Evolutionary conservation across 2,888 invertebrate species (phyloP).

Genomic region (Chaitophorus viminalis): DNA sequence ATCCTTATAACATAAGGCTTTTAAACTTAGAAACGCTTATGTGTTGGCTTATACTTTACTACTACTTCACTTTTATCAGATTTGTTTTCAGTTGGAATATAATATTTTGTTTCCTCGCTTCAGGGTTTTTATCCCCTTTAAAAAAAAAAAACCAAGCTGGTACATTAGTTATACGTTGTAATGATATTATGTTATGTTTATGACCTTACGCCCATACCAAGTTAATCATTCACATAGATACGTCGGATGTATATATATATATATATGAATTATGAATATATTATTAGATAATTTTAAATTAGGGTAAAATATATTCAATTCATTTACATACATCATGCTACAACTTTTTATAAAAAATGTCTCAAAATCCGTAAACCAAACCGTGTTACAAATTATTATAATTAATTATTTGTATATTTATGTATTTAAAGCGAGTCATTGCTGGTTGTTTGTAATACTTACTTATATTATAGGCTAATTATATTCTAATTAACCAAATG

Average conservation of each 20-base stretch:
- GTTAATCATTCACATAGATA: background rate
- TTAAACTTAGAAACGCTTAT: background rate
- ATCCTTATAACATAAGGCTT: background rate
- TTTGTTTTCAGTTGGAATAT: slow-evolving; percentile 10
- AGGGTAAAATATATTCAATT: background rate
- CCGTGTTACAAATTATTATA: too few relatives aligned
- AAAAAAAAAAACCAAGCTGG: background rate
- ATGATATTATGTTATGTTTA: background rate
- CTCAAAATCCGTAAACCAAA: background rate
- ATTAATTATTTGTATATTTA: too few relatives aligned
- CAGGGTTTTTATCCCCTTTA: background rate
- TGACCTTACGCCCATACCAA: background rate
- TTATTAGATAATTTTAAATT: background rate
- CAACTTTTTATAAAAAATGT: background rate
- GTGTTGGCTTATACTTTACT: background rate
- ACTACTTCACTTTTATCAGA: slow-evolving; percentile 19
- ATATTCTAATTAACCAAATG: too few relatives aligned
- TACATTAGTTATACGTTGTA: background rate
- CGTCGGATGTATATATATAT: background rate
- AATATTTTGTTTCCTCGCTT: slow-evolving; percentile 2
- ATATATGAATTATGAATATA: too few relatives aligned
- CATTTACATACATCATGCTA: background rate
- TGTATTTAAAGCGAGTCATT: too few relatives aligned
- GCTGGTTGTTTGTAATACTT: too few relatives aligned
- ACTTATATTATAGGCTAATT: too few relatives aligned